Base-by-base conservation (phyloP, 1,140 invertebrate species). In the Radopholus similis region DNA sequence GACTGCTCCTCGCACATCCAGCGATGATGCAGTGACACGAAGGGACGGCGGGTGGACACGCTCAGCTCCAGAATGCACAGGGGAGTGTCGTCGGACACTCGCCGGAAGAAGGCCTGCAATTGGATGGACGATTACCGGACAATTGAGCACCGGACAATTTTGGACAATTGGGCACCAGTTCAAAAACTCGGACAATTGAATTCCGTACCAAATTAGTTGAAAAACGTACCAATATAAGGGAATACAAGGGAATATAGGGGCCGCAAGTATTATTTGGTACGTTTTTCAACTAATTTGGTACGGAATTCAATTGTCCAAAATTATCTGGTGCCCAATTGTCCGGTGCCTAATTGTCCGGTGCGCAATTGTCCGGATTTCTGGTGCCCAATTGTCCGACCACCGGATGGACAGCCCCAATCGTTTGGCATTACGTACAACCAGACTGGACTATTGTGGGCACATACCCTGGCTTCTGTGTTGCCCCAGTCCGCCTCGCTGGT, bases 1-100 rank as follows among this genome's bases (percentile, higher is more conserved):
- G 26, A 38, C 11, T 56, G 49, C 38, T 78, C 76, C 28, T 75
- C 73, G 1, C 55, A 35, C 38, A 75, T 78, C 58, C 55, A 78
- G 18, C 64, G 56, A 49, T 62, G 72, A 28, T 49, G 49, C 30
- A 63, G 42, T 4, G 28, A 57, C 3, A 74, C 18, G 23, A 57
- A 37, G 18, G 53, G 44, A n/a, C 62, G 57, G 26, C 69, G 42
- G 26, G 35, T 62, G 2, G 75, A 38, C n/a, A 73, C 47, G n/a
- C 44, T 38, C 34, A 75, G n/a, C 49, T 75, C 72, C 13, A 75
- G 44, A 30, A 75, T 75, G 15, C 38, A 15, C 63, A 62, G 57
- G 54, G 70, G 30, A 37, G 40, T n/a, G 59, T 59, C 51, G 35
- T 76, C 32, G 21, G 58, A 40, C 21, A 62, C 37, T 18, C 49